A percentile compares a stretch with the other conserved stretches of the same genome.
Evolutionary conservation across 2,113 vertebrate genomes (phyloP).

Genomic region (Deroptyus accipitrinus): DNA sequence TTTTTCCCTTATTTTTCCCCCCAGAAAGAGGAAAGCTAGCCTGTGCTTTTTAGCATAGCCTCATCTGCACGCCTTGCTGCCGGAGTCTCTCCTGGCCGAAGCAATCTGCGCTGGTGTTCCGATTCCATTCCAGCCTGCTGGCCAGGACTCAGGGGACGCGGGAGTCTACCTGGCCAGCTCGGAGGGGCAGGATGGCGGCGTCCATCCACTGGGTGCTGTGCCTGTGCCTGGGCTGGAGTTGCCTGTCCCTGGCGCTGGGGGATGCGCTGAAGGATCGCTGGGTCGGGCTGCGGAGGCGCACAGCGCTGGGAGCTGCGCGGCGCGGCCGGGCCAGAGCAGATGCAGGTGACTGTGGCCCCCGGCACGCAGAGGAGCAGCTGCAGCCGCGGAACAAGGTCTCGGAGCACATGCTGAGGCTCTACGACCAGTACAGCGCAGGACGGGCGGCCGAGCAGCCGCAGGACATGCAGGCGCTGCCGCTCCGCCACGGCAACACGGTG

Average conservation of each 20-base stretch:
- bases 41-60: background rate
- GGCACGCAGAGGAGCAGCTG: background rate
- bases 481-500: conserved; percentile 85
- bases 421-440: conserved; percentile 79
- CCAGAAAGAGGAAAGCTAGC: background rate
- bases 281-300: conserved; percentile 34
- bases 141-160: too few relatives aligned
- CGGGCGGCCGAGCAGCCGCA: background rate
- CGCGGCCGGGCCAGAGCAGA: background rate
- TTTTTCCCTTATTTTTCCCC: background rate
- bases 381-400: conserved; percentile 80
- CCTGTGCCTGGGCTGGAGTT: conserved; percentile 81
- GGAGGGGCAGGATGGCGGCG: conserved; percentile 73
- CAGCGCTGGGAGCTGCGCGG: background rate
- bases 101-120: background rate
- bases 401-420: conserved; percentile 92
- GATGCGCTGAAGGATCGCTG: conserved; percentile 62
- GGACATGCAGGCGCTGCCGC: background rate
- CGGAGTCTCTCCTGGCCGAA: background rate
- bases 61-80: background rate
- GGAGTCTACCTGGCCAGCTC: background rate
- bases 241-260: conserved; percentile 72
- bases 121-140: background rate
- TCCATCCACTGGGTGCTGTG: conserved; percentile 62
- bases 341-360: background rate